Percentiles rank a stretch among this genome's conserved stretches.
These are phyloP conservation scores for Mongoloraphidia duomilia DNA, from an alignment of 2,888 invertebrate genomes.

Conservation along the genomic window DNA sequence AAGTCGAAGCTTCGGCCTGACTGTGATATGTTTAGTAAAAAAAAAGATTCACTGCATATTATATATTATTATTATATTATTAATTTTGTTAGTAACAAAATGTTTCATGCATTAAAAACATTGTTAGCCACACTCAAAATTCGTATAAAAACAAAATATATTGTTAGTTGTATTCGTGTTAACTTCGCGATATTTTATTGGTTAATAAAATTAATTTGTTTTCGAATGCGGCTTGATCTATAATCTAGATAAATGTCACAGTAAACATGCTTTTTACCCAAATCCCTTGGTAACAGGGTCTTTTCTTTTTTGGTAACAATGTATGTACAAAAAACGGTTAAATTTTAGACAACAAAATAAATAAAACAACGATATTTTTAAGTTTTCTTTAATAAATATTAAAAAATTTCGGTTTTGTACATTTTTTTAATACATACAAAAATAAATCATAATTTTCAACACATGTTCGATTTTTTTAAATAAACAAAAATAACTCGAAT, in stretches of 20 bases:
- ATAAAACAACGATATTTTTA: slow-evolving; percentile 11
- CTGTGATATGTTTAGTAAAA: too few relatives aligned
- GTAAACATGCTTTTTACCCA: slow-evolving; percentile 14
- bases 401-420: slow-evolving; percentile 8
- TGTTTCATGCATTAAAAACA: slow-evolving; percentile 17
- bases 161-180: too few relatives aligned
- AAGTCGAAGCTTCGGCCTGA: too few relatives aligned
- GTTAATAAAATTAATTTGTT: too few relatives aligned
- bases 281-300: slow-evolving; percentile 1
- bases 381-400: slow-evolving; percentile 5
- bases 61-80: too few relatives aligned
- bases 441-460: too few relatives aligned
- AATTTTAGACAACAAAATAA: slow-evolving; percentile 11
- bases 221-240: too few relatives aligned
- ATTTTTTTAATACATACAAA: slow-evolving; percentile 4
- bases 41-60: too few relatives aligned
- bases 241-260: slow-evolving; percentile 31
- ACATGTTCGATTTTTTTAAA: slow-evolving; percentile 14
- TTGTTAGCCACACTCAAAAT: slow-evolving; percentile 32
- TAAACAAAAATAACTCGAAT: slow-evolving; percentile 5
- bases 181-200: too few relatives aligned
- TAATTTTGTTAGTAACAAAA: too few relatives aligned
- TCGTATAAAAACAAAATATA: too few relatives aligned
- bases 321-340: slow-evolving; percentile 14
- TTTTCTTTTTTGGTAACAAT: slow-evolving; percentile 11